phyloP scores from a whole-genome alignment of 2,888 invertebrate genomes.

The Smittia sp. region DNA sequence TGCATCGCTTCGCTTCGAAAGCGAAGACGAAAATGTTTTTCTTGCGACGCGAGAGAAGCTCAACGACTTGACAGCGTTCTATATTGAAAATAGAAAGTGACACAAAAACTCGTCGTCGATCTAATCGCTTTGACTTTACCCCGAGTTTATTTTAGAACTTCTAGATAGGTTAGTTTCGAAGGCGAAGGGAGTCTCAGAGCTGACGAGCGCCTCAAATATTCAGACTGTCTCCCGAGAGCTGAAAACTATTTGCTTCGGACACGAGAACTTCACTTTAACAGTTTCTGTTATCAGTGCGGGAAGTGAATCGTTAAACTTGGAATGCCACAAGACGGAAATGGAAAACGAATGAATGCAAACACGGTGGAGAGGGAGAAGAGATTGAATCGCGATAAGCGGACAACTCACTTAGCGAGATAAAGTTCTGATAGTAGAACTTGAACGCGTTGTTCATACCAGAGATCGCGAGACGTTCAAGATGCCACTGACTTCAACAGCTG shows the following conservation, averaged over 20 bases:
- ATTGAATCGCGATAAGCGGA: neutral
- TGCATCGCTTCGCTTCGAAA: neutral
- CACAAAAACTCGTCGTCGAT: neutral
- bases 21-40: neutral
- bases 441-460: slow-evolving; percentile 36
- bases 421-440: slow-evolving; percentile 30
- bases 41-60: neutral
- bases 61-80: slow-evolving; percentile 4
- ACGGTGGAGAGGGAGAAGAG: neutral
- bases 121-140: neutral
- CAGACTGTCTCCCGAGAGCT: too few relatives aligned
- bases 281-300: slow-evolving; percentile 5
- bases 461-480: neutral
- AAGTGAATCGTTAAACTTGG: slow-evolving; percentile 9
- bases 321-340: neutral
- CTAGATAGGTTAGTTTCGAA: slow-evolving; percentile 4
- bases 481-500: neutral
- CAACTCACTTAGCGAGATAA: slow-evolving; percentile 35
- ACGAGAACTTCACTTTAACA: neutral
- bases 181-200: too few relatives aligned
- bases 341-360: neutral
- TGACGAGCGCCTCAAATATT: too few relatives aligned
- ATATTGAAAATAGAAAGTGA: slow-evolving; percentile 9
- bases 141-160: slow-evolving; percentile 1
- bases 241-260: too few relatives aligned